These are phyloP conservation scores for Microcaecilia unicolor DNA, from an alignment of 2,797 vertebrate genomes.

Conservation along the genomic window DNA sequence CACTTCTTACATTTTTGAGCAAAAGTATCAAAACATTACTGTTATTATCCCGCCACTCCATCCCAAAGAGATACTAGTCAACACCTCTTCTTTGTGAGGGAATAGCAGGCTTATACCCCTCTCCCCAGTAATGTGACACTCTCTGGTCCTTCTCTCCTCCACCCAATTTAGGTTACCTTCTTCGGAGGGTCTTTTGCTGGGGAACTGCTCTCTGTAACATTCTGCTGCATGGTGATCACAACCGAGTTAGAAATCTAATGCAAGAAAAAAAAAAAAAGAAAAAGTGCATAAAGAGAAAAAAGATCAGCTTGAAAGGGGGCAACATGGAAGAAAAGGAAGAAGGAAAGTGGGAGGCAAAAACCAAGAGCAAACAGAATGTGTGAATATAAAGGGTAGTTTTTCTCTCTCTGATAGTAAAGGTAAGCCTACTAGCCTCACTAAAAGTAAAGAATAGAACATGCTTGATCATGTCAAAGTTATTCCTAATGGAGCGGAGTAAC, in stretches of 20 bases:
- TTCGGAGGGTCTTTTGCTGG: neutral
- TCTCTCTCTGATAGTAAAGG: neutral
- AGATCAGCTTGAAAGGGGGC: too few relatives aligned
- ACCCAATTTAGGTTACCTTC: neutral
- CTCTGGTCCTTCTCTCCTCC: neutral
- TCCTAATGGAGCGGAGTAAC: too few relatives aligned
- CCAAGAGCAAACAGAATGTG: neutral
- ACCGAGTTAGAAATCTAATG: conserved; percentile 1
- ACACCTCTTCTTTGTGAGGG: too few relatives aligned
- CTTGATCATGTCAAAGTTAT: too few relatives aligned
- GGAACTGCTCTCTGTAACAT: neutral
- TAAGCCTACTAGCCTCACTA: neutral
- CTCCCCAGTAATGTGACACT: neutral
- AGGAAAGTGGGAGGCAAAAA: neutral
- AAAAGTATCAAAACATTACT: too few relatives aligned
- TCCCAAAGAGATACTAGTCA: neutral
- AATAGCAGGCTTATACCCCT: too few relatives aligned
- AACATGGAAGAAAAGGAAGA: too few relatives aligned
- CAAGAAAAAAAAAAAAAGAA: too few relatives aligned
- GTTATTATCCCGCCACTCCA: too few relatives aligned
- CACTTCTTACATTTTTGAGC: neutral
- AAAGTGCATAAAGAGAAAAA: too few relatives aligned
- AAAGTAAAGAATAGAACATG: neutral
- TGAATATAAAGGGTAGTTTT: neutral
- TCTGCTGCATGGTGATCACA: neutral